Conservation (phyloP, 1,140 invertebrate genomes). For the Brachionus plicatilis region DNA sequence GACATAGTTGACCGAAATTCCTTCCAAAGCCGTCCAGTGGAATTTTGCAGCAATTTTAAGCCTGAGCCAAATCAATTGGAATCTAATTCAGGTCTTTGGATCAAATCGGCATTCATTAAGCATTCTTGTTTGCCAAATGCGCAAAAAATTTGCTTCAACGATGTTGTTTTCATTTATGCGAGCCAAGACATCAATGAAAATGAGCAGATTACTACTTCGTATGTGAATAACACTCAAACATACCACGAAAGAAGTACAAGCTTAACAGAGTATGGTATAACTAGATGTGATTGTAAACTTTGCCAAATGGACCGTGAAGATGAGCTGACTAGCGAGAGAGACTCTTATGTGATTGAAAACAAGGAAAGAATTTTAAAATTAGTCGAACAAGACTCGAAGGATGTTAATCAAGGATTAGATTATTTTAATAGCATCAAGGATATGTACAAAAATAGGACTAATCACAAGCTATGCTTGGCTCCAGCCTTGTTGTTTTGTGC, state of each 20-base stretch:
- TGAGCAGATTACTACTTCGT: neutral
- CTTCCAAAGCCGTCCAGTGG: neutral
- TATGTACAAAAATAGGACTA: neutral
- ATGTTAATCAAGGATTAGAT: neutral
- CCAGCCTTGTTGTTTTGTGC: neutral
- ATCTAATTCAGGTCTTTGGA: neutral
- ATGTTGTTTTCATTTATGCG: neutral
- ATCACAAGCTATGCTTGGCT: neutral
- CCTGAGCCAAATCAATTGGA: neutral
- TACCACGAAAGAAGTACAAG: neutral
- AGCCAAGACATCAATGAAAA: neutral
- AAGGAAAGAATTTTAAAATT: neutral
- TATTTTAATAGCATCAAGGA: neutral
- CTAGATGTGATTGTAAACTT: neutral
- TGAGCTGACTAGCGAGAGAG: neutral
- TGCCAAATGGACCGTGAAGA: neutral
- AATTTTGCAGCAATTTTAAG: slow-evolving; percentile 23
- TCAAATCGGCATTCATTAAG: neutral
- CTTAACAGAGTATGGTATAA: neutral
- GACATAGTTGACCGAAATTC: neutral
- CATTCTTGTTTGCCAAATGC: slow-evolving; percentile 11
- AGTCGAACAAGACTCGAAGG: neutral
- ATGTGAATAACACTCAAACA: neutral
- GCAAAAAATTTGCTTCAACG: neutral
- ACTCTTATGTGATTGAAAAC: neutral